phyloP scores from a whole-genome alignment of 2,888 invertebrate genomes.

The Drosophila rellima region DNA sequence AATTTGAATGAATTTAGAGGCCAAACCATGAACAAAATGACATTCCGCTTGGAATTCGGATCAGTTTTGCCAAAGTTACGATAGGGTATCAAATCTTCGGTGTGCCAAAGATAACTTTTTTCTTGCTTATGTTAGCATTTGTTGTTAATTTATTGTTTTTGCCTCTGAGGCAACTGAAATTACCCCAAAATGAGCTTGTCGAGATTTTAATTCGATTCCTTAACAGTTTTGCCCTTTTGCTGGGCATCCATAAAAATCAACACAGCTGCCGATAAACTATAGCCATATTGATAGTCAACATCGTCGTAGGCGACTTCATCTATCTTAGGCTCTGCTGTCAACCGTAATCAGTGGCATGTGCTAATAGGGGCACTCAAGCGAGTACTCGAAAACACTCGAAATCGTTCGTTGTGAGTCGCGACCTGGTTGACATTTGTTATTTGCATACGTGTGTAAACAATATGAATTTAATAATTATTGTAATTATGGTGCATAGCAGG shows the following conservation, averaged over 20 bases:
- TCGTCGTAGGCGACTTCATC: constrained; percentile 17
- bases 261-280: constrained; percentile 15
- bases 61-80: no score
- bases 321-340: constrained; percentile 19
- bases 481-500: constrained; percentile 48
- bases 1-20: no score
- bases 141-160: constrained; percentile 53
- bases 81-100: background rate
- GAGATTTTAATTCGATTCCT: constrained; percentile 10
- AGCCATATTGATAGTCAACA: constrained; percentile 13
- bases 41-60: no score
- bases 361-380: constrained; percentile 53
- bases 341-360: constrained; percentile 66
- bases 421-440: constrained; percentile 46
- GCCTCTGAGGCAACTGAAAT: constrained; percentile 19
- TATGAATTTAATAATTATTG: constrained; percentile 71
- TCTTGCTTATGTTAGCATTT: constrained; percentile 46
- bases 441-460: constrained; percentile 61
- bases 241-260: constrained; percentile 33
- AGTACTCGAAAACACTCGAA: constrained; percentile 30
- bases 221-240: constrained; percentile 19
- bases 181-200: constrained; percentile 26
- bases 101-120: background rate
- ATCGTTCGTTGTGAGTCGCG: constrained; percentile 13
- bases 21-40: no score